Evolutionary conservation across 2,113 vertebrate species (phyloP).

Genomic region (Zosterops japonicus): DNA sequence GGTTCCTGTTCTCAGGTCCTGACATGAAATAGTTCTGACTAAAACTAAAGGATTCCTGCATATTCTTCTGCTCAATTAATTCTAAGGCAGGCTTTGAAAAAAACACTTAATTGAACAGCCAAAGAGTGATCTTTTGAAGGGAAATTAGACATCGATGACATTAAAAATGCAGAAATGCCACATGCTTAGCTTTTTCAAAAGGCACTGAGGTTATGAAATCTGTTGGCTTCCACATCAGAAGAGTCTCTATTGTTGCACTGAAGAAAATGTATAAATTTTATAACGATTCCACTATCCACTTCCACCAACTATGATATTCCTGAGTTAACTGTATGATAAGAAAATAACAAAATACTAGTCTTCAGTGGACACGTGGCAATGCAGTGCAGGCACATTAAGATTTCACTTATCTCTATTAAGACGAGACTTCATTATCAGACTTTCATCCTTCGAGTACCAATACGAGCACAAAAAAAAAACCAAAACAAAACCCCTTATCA

Average conservation of each 20-base stretch:
- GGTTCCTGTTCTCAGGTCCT: neutral
- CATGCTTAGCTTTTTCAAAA: neutral
- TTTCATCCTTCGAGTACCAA: neutral
- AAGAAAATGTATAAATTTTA: neutral
- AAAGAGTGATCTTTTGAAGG: neutral
- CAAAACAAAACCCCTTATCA: no score
- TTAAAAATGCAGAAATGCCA: neutral
- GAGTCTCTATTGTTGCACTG: neutral
- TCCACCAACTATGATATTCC: neutral
- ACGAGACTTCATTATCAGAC: neutral
- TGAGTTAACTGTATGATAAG: neutral
- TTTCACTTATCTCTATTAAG: neutral
- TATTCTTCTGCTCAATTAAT: neutral
- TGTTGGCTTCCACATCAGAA: neutral
- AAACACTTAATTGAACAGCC: neutral
- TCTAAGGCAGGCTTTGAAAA: neutral
- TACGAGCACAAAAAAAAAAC: neutral
- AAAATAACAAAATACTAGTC: neutral
- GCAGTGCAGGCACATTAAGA: neutral
- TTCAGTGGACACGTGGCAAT: fast-evolving
- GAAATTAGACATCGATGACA: fast-evolving
- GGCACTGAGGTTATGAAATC: neutral
- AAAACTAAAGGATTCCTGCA: neutral
- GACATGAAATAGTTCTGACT: neutral
- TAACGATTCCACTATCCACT: neutral